Evolutionary conservation across 92 coral and sea anemone genomes (phyloP).

Genomic region (Epizoanthus stellaris): DNA sequence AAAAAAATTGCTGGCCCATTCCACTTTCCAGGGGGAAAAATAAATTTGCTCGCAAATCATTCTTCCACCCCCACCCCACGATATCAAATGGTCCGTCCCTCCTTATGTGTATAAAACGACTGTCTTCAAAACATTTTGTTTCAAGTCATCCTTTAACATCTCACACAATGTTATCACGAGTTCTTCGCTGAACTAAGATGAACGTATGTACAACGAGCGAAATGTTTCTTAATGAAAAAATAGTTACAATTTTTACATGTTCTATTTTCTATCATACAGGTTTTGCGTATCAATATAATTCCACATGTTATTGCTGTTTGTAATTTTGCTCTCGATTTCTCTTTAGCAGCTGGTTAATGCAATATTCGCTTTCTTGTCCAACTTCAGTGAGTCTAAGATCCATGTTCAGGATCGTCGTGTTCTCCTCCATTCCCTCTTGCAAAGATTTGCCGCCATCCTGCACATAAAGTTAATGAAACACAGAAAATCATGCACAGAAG

Average conservation of each 20-base stretch:
- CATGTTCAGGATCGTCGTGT: slow-evolving; percentile 83
- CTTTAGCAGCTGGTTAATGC: slow-evolving; percentile 90
- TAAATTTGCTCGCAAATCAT: no score
- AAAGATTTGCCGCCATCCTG: slow-evolving; percentile 95
- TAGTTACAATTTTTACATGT: not conserved
- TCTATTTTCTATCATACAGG: not conserved
- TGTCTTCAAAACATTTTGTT: no score
- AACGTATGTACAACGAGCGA: slow-evolving; percentile 22
- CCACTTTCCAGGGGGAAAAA: no score
- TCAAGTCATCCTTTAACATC: no score
- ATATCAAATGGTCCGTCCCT: no score
- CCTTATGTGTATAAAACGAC: no score
- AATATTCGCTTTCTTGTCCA: slow-evolving; percentile 97
- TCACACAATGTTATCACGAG: no score
- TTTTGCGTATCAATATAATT: not conserved
- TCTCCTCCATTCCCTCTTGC: slow-evolving; percentile 98
- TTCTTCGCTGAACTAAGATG: slow-evolving; percentile 4
- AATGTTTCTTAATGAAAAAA: not conserved
- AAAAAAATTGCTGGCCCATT: no score
- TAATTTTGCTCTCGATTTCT: slow-evolving; percentile 87
- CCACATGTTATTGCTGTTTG: slow-evolving; percentile 44
- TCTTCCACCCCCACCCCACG: no score
- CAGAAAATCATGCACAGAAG: not conserved
- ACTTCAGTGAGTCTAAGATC: slow-evolving; percentile 91
- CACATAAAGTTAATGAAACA: not conserved